Base-by-base conservation (phyloP, 2,797 vertebrate species). In the Siniperca undulata region DNA sequence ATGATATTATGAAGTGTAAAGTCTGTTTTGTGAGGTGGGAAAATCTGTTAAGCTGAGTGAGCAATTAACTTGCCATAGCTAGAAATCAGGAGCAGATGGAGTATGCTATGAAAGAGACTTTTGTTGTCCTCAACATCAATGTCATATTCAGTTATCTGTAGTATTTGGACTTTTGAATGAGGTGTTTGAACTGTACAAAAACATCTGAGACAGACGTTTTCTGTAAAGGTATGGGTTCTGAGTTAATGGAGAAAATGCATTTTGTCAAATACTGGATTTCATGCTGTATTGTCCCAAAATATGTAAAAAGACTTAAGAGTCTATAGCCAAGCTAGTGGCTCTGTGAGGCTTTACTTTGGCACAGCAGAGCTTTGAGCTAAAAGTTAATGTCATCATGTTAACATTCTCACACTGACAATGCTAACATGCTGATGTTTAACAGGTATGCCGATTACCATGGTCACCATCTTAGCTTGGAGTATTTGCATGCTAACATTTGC, bases 21-120 rank as follows among this genome's bases (percentile, higher is more conserved):
- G 65, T 60, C 24, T 66, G 24, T 78, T 72, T 78, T 52, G 46
- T 46, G 56, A 58, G 40, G 50, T 77, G 78, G 64, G 67, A 80
- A 85, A 83, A 72, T 79, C 40, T 85, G 64, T 69, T 88, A 60
- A 53, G 77, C 80, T 85, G 77, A 90, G 83, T 75, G 82, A 80
- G 72, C 80, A 89, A 87, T 92, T 83, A 77, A 86, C 80, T 84
- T 83, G 77, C 74, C 48, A 40, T 88, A 73, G 79, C 36, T 75
- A 85, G 69, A 84, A 93, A 90, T 92, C 77, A 83, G 83, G 79
- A 89, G 77, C 88, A 78, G 82, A 90, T 86, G 87, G 83, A 79
- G 61, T 62, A 70, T 62, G 46, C 48, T 77, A 80, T 86, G 82
- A 80, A 92, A 87, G 75, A 73, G 77, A 79, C 34, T 53, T 83